Percentiles rank a stretch among this genome's conserved stretches.
These are phyloP conservation scores for Micrasema minimum DNA, from an alignment of 1,140 invertebrate genomes.

Conservation along the genomic window DNA sequence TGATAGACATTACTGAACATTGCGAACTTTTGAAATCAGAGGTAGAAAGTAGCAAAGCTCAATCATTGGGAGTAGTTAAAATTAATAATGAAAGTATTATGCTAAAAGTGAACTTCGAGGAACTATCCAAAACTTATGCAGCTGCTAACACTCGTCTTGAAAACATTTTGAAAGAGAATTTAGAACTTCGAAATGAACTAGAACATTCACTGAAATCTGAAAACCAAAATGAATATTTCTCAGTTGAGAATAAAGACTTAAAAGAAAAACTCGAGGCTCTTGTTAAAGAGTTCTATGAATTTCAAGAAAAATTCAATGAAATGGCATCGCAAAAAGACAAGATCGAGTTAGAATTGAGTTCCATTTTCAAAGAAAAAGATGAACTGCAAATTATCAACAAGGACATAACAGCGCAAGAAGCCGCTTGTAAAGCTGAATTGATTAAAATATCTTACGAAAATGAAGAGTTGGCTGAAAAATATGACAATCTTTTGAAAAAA, in stretches of 20 bases:
- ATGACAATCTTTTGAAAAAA: conserved; percentile 43
- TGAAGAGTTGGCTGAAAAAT: conserved; percentile 48
- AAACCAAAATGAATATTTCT: conserved; percentile 26
- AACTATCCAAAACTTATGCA: neutral
- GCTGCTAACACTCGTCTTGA: conserved; percentile 2
- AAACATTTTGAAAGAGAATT: conserved; percentile 24
- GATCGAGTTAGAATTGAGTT: conserved; percentile 27
- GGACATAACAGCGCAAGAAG: conserved; percentile 28
- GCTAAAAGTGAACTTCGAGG: conserved; percentile 46
- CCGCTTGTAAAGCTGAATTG: conserved; percentile 41
- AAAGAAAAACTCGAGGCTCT: conserved; percentile 52
- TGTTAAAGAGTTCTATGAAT: conserved; percentile 45
- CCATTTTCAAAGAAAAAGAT: conserved; percentile 36
- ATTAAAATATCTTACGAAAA: conserved; percentile 47
- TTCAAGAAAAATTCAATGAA: conserved; percentile 45
- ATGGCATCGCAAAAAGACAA: conserved; percentile 34
- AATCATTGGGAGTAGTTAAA: conserved; percentile 45
- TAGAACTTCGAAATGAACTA: conserved; percentile 28
- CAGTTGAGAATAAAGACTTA: conserved; percentile 42
- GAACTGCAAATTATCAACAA: conserved; percentile 38
- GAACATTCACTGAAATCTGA: conserved; percentile 49
- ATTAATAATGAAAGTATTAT: conserved; percentile 53
- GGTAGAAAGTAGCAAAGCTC: conserved; percentile 37
- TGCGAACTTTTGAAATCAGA: conserved; percentile 43
- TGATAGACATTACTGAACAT: conserved; percentile 34